A percentile compares a stretch with the other conserved stretches of the same genome.
Evolutionary conservation across 2,888 invertebrate genomes (phyloP).

Genomic region (Drosophila suboccidentalis): DNA sequence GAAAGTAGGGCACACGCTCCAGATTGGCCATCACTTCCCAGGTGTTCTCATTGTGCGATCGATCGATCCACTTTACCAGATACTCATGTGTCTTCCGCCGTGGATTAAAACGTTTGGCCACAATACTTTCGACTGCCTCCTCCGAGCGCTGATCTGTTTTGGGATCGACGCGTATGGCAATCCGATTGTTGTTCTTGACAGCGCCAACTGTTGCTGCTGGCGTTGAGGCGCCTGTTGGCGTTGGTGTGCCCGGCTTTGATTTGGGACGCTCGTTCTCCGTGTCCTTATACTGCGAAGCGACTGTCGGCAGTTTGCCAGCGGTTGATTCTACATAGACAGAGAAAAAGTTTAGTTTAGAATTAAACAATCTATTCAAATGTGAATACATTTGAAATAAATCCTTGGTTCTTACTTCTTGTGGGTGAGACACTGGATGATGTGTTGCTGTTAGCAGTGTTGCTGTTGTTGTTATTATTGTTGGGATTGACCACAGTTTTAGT

Average conservation of each 20-base stretch:
- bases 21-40: slow-evolving; percentile 94
- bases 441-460: slow-evolving; percentile 58
- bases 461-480: slow-evolving; percentile 65
- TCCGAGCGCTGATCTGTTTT: slow-evolving; percentile 86
- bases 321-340: slow-evolving; percentile 49
- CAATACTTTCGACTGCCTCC: slow-evolving; percentile 92
- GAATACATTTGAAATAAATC: slow-evolving; percentile 17
- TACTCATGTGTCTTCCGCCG: slow-evolving; percentile 92
- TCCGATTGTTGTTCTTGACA: slow-evolving; percentile 76
- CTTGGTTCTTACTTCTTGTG: slow-evolving; percentile 75
- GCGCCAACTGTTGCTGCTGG: slow-evolving; percentile 13
- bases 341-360: not conserved
- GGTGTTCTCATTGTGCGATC: slow-evolving; percentile 92
- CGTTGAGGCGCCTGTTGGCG: slow-evolving; percentile 35
- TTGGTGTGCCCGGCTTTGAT: slow-evolving; percentile 65
- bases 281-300: slow-evolving; percentile 68
- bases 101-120: slow-evolving; percentile 93
- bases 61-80: slow-evolving; percentile 94
- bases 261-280: slow-evolving; percentile 75
- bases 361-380: not conserved
- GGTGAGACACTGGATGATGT: slow-evolving; percentile 61
- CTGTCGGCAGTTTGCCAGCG: slow-evolving; percentile 63
- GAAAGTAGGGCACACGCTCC: slow-evolving; percentile 90
- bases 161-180: slow-evolving; percentile 77
- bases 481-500: slow-evolving; percentile 85